A percentile compares a stretch with the other conserved stretches of the same genome.
Conservation (phyloP, 2,888 invertebrate genomes). For the Spisula solida region DNA sequence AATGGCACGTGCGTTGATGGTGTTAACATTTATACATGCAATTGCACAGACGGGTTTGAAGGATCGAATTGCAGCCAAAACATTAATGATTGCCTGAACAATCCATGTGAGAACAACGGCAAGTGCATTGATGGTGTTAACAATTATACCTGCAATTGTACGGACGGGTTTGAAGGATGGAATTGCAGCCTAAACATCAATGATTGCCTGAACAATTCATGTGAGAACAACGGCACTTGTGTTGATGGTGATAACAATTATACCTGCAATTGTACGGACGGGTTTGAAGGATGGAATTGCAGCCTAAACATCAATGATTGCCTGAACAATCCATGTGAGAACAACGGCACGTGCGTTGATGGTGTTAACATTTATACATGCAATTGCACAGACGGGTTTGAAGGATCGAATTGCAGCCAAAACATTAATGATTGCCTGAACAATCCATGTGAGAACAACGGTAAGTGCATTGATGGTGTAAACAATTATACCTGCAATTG, state of each 20-base stretch:
- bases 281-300: background rate
- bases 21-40: background rate
- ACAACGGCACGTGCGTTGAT: background rate
- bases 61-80: background rate
- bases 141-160: background rate
- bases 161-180: background rate
- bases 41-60: background rate
- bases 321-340: background rate
- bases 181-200: background rate
- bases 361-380: background rate
- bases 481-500: background rate
- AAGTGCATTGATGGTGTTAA: background rate
- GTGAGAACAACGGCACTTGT: background rate
- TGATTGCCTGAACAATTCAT: background rate
- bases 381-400: background rate
- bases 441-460: background rate
- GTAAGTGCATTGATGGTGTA: background rate
- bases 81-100: background rate
- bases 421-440: background rate
- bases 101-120: background rate
- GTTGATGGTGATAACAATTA: background rate
- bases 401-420: background rate
- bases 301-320: background rate
- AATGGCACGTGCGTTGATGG: background rate
- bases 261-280: conserved; percentile 1